Conservation (phyloP, 2,113 vertebrate species). For the Oceanites oceanicus region DNA sequence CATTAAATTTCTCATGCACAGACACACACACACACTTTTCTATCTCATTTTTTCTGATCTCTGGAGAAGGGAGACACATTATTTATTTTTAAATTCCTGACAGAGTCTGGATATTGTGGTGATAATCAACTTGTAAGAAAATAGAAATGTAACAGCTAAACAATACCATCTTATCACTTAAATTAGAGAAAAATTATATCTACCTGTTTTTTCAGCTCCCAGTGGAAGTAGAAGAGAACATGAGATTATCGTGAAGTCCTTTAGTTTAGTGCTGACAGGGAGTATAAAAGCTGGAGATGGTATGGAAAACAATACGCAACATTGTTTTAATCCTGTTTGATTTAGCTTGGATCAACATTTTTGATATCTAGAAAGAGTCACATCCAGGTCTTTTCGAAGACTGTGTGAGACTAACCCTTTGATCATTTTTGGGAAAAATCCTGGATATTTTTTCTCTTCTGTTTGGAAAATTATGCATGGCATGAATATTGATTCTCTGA, state of each 20-base stretch:
- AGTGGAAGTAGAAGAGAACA: not conserved
- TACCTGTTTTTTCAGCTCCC: not conserved
- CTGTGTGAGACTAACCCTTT: not conserved
- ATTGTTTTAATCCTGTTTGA: not conserved
- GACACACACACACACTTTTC: not conserved
- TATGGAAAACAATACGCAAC: not conserved
- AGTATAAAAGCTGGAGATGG: not conserved
- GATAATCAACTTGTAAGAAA: slow-evolving; percentile 7
- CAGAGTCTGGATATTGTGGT: not conserved
- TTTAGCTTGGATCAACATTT: not conserved
- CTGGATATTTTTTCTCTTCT: not conserved
- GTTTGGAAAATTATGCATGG: not conserved
- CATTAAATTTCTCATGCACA: not conserved
- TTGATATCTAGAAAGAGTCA: not conserved
- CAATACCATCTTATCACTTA: not conserved
- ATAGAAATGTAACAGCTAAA: not conserved
- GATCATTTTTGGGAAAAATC: not conserved
- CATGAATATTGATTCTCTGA: slow-evolving; percentile 51
- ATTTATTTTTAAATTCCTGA: not conserved
- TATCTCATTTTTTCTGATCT: not conserved
- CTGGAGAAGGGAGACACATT: not conserved
- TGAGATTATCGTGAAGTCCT: not conserved
- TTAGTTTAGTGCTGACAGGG: not conserved
- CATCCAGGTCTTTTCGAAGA: not conserved
- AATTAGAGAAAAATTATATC: not conserved